phyloP scores from a whole-genome alignment of 2,797 vertebrate genomes.

The Amblyraja radiata region DNA sequence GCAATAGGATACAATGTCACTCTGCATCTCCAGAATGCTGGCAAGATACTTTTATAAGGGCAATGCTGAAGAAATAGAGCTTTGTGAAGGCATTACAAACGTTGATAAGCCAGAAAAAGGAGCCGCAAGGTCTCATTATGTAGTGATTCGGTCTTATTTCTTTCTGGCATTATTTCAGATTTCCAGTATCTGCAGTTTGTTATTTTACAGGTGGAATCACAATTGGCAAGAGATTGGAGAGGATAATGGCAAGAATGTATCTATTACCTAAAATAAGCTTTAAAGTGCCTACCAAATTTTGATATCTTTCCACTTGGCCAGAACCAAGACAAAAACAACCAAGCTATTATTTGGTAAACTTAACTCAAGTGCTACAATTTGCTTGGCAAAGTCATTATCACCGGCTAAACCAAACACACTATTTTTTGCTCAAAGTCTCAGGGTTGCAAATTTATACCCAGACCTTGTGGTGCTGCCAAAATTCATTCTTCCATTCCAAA shows the following conservation, averaged over 20 bases:
- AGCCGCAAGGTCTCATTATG: no score
- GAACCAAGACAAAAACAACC: neutral
- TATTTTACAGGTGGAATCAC: neutral
- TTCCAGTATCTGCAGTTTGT: no score
- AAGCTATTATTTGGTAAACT: neutral
- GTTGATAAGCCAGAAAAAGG: no score
- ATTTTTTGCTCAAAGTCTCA: neutral
- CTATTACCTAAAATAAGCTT: neutral
- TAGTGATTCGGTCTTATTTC: no score
- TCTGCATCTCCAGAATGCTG: no score
- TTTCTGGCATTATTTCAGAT: no score
- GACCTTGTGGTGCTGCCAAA: neutral
- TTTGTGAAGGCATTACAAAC: no score
- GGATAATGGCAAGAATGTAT: neutral
- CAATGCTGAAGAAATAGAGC: no score
- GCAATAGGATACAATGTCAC: no score
- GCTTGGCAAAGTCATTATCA: neutral
- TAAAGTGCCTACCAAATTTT: neutral
- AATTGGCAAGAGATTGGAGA: neutral
- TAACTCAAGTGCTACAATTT: neutral
- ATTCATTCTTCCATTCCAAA: neutral
- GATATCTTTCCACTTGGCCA: neutral
- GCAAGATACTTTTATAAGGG: no score
- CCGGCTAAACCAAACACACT: neutral
- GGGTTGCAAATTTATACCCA: neutral